Evolutionary conservation across 2,113 vertebrate genomes (phyloP), one percentile per base, ranked within the genome.

Genomic region (Catharus fuscescens): DNA sequence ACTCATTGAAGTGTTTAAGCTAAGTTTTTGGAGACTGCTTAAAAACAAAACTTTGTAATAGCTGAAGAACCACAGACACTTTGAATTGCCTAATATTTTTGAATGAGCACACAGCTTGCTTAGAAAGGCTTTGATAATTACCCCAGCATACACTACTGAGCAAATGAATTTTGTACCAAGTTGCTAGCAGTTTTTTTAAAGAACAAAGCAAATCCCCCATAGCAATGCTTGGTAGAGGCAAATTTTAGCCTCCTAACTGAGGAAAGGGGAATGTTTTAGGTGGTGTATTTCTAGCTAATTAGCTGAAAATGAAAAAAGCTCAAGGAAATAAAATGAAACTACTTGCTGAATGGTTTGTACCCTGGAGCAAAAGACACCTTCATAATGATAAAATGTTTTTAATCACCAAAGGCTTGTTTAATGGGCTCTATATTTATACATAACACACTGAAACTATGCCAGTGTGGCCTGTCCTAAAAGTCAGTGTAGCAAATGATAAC

Each of bases 201-300:
- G 53, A 85, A 44, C 14, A 90, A 93, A 88, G 95, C 20, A 95
- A 88, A 93, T 79, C 83, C 70, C 95, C 84, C 70, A 82, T n/a
- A 95, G 97, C 95, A 95, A 65, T 92, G 78, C 62, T 60, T 61
- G 77, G 80, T 17, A 86, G 78, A 85, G 87, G 92, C 60, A 90
- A 81, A 92, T 85, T 93, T 95, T 88, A 93, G 90, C 92, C 95
- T 94, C 47, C 59, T 92, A 61, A 78, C 83, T 57, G 31, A 65
- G 64, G 82, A 86, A 93, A 87, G 53, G 72, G 84, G 57, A 42
- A 48, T 94, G 80, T 95, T 94, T 87, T 85, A 82, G 76, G 94
- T 86, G 48, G 71, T 79, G 16, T 84, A 92, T 91, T 96, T 96
- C 91, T 87, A 95, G 61, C n/a, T 96, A 93, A 97, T 96, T 92